Base-by-base conservation (phyloP, 2,797 vertebrate genomes). In the Pseudomugil tenellus region DNA sequence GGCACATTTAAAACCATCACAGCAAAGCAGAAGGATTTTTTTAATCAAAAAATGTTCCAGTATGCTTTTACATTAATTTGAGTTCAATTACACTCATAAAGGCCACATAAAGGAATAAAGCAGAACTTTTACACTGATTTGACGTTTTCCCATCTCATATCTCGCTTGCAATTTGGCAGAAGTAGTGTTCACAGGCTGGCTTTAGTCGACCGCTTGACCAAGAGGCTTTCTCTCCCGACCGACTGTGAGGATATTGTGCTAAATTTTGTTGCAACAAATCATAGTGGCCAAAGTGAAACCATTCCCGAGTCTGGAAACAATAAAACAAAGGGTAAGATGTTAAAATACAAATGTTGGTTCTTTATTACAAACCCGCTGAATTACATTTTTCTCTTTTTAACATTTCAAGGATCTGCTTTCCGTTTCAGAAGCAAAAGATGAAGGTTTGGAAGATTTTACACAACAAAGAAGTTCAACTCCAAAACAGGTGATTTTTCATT, bases 231-330 rank as follows among this genome's bases (percentile, higher is more conserved):
- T 31, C 55, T 89, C 29, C 65, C 84, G 57, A 93, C 94, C 3
- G 89, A 92, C 3, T 89, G 90, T 2, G 88, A 95, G 21, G 94
- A 96, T 77, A 84, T 91, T 0, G 87, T 92, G 39, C 80, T 96
- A 52, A 95, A 94, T 77, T 88, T 93, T 68, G 87, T 86, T 46
- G 86, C 72, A 0, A 89, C 82, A 26, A 85, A 83, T 54, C 80
- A 77, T 46, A 77, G 86, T 84, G 77, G 72, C 46, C 69, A 89
- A 43, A 87, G 59, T 73, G 86, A 89, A 49, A 79, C 84, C n/a
- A 63, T 79, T 59, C 48, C 71, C 1, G 69, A 84, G 28, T 78
- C 87, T 12, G 37, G 75, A 78, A 80, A 87, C 61, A 89, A 76
- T 32, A 69, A 88, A 11, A 60, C 32, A 12, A 81, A 78, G 65